These are phyloP conservation scores for Temnothorax nylanderi DNA, from an alignment of 1,140 invertebrate species.

Conservation along the genomic window DNA sequence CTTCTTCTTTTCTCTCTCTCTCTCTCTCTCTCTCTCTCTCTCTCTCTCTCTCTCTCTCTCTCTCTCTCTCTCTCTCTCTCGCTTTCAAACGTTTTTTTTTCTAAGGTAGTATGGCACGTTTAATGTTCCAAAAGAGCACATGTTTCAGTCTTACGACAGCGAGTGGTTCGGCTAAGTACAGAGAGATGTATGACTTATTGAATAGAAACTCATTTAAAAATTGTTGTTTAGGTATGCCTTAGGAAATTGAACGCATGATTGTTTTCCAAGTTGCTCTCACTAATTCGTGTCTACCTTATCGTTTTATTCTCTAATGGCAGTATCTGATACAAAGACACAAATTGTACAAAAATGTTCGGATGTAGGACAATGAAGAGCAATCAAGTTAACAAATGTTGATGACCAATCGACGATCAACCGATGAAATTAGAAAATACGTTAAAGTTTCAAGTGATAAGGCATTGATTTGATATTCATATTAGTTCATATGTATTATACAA, in stretches of 20 bases:
- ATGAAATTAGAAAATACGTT: slow-evolving; percentile 44
- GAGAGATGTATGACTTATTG: slow-evolving; percentile 15
- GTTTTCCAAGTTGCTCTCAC: slow-evolving; percentile 33
- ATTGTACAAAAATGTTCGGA: slow-evolving; percentile 60
- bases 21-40: no score
- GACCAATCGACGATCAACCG: slow-evolving; percentile 15
- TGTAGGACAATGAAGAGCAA: slow-evolving; percentile 31
- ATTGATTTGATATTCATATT: slow-evolving; percentile 78
- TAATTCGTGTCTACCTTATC: slow-evolving; percentile 42
- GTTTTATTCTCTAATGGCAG: slow-evolving; percentile 70
- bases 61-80: no score
- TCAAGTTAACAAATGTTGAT: slow-evolving; percentile 43
- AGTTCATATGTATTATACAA: slow-evolving; percentile 62
- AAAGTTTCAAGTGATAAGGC: slow-evolving; percentile 77
- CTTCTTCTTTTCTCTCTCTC: neutral
- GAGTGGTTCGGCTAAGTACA: slow-evolving; percentile 58
- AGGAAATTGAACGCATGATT: slow-evolving; percentile 43
- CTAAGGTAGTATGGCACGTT: slow-evolving; percentile 67
- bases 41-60: no score
- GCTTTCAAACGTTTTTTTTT: neutral
- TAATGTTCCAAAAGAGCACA: slow-evolving; percentile 67
- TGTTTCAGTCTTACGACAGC: slow-evolving; percentile 71
- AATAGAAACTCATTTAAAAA: slow-evolving; percentile 50
- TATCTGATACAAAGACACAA: slow-evolving; percentile 61
- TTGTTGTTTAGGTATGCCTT: slow-evolving; percentile 37